Conservation (phyloP, 2,113 vertebrate species). For the Hylia prasina region DNA sequence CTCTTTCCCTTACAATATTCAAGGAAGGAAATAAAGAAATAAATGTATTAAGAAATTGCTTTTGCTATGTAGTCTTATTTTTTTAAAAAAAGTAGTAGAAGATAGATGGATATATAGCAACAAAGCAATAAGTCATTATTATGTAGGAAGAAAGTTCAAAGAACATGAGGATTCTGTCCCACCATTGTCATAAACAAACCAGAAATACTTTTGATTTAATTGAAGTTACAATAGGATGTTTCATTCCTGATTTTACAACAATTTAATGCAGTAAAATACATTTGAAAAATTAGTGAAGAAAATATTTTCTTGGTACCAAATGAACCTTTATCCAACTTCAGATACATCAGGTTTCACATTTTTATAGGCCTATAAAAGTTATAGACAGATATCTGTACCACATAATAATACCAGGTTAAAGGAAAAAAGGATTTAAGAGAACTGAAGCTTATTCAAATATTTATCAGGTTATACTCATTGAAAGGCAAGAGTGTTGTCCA, state of each 20-base stretch:
- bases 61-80: not conserved
- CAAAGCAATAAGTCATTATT: not conserved
- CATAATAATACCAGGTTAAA: not conserved
- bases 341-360: not conserved
- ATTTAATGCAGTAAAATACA: not conserved
- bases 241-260: not conserved
- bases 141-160: not conserved
- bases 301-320: not conserved
- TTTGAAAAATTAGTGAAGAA: conserved; percentile 3
- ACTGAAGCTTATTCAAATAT: not conserved
- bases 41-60: not conserved
- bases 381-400: not conserved
- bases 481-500: not conserved
- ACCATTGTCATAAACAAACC: not conserved
- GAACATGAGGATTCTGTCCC: not conserved
- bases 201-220: conserved; percentile 22
- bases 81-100: not conserved
- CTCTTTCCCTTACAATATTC: not conserved
- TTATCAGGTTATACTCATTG: not conserved
- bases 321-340: not conserved
- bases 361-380: not conserved
- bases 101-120: not conserved
- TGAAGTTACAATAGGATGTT: not conserved
- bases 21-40: not conserved
- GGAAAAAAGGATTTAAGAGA: not conserved